phyloP scores from a whole-genome alignment of 2,113 vertebrate species.

The Chascanopsetta lugubris region DNA sequence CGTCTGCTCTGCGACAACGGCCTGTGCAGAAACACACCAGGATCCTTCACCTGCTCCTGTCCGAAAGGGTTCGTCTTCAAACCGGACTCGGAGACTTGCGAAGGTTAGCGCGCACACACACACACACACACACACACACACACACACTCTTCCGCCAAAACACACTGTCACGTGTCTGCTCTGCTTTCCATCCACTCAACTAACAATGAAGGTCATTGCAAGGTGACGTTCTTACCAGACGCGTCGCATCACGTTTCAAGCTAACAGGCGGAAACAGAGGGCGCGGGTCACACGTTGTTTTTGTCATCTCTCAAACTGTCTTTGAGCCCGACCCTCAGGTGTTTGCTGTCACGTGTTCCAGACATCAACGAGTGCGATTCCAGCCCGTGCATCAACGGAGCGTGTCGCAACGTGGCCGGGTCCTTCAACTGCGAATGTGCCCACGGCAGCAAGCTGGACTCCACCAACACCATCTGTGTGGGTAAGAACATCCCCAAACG shows the following conservation, averaged over 20 bases:
- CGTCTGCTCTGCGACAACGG: conserved; percentile 95
- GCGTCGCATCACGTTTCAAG: conserved; percentile 36
- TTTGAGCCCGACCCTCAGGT: conserved; percentile 26
- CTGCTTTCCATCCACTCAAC: conserved; percentile 4
- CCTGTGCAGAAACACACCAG: conserved; percentile 93
- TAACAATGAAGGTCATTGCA: conserved; percentile 15
- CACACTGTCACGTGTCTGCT: not conserved
- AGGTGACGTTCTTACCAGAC: conserved; percentile 47
- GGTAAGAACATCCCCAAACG: no score
- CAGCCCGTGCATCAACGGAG: conserved; percentile 88
- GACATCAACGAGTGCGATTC: conserved; percentile 92
- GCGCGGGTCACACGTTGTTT: not conserved
- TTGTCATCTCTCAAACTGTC: not conserved
- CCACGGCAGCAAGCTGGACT: conserved; percentile 90
- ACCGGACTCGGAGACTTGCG: conserved; percentile 94
- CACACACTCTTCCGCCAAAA: not conserved
- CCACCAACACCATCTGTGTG: conserved; percentile 90
- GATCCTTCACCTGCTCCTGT: conserved; percentile 95
- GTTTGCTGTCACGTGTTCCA: conserved; percentile 66
- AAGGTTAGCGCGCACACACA: conserved; percentile 80
- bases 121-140: not conserved
- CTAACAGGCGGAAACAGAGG: conserved; percentile 38
- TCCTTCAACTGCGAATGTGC: conserved; percentile 91
- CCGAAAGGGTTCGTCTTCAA: conserved; percentile 95
- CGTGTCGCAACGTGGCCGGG: conserved; percentile 89